Evolutionary conservation across 2,888 invertebrate species (phyloP).

Genomic region (Aethes cnicana): DNA sequence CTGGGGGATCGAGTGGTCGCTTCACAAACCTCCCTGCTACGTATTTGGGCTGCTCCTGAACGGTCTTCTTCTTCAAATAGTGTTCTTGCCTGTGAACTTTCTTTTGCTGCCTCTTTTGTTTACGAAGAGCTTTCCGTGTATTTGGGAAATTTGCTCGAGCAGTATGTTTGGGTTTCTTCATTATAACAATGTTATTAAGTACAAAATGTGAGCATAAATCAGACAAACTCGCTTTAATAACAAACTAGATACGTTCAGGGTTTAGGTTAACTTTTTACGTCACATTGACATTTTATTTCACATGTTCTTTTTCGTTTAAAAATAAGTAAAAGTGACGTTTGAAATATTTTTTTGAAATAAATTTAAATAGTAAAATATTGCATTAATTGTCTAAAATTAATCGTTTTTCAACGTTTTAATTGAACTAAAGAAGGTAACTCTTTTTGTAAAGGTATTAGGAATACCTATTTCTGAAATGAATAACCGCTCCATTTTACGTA

Average conservation of each 20-base stretch:
- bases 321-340: background rate
- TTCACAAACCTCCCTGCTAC: constrained; percentile 66
- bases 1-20: constrained; percentile 49
- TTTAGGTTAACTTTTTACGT: constrained; percentile 14
- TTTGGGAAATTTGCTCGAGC: constrained; percentile 41
- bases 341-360: background rate
- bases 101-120: constrained; percentile 86
- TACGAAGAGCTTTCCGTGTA: constrained; percentile 87
- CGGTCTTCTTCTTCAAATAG: constrained; percentile 62
- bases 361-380: no score
- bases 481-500: no score
- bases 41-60: constrained; percentile 40
- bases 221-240: background rate
- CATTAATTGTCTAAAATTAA: no score
- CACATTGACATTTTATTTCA: constrained; percentile 8
- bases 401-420: no score
- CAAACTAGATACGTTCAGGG: background rate
- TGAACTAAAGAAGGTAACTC: no score
- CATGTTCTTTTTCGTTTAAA: constrained; percentile 4
- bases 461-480: no score
- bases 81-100: constrained; percentile 80
- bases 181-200: constrained; percentile 35
- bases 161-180: constrained; percentile 56
- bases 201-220: constrained; percentile 20
- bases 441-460: no score